Evolutionary conservation across 2,113 vertebrate genomes (phyloP).

Genomic region (Actinemys pallida): DNA sequence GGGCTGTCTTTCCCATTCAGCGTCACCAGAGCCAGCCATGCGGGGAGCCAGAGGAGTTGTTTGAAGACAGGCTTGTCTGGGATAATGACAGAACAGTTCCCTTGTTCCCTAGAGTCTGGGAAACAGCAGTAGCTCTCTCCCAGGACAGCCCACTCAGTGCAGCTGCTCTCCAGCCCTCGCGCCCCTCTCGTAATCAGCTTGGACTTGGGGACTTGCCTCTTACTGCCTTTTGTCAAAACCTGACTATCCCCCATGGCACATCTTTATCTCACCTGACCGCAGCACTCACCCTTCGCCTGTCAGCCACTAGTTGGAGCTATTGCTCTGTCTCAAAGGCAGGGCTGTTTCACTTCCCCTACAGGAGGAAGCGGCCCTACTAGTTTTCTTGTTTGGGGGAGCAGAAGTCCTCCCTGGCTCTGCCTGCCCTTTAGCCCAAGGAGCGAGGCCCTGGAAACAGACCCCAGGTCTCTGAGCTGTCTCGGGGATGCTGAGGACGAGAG

Average conservation of each 20-base stretch:
- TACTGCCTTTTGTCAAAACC: background rate
- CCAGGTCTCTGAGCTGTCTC: background rate
- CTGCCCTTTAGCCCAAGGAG: background rate
- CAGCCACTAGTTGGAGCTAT: background rate
- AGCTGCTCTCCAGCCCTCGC: background rate
- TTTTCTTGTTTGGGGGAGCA: background rate
- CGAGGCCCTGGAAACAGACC: background rate
- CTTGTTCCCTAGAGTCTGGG: background rate
- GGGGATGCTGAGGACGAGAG: background rate
- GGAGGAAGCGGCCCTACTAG: background rate
- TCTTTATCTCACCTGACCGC: background rate
- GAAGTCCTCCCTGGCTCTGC: background rate
- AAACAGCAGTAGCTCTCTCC: background rate
- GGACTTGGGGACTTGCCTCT: background rate
- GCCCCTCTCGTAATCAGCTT: background rate
- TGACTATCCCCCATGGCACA: fast-evolving
- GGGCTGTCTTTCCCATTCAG: background rate
- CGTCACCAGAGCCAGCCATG: fast-evolving
- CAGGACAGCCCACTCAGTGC: background rate
- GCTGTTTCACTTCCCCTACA: background rate
- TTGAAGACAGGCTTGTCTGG: background rate
- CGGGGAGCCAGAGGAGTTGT: background rate
- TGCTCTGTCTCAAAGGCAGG: background rate
- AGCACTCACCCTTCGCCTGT: background rate
- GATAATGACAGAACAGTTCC: background rate